Evolutionary conservation across 2,888 invertebrate species (phyloP), one percentile per base, ranked within the genome.

Genomic region (Listrodromus nycthemerus): DNA sequence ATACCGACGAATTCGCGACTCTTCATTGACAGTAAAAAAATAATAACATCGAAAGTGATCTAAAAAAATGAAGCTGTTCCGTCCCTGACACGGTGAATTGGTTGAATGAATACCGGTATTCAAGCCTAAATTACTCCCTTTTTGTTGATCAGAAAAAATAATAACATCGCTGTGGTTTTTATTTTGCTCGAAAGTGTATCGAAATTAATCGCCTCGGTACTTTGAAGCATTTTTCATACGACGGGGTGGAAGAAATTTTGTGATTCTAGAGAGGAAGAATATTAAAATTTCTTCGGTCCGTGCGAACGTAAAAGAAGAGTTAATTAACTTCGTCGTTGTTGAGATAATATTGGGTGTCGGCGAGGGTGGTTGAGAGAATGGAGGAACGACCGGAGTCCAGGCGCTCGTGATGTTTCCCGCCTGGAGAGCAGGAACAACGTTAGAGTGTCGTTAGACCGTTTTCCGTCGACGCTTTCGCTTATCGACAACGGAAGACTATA

Each of bases 361-460:
- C 65, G 63, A 48, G 21, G 19, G 13, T 45, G 5, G 66, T 58
- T n/a, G 27, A n/a, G 45, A 45, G 27, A n/a, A 79, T 45, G 48
- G 50, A 66, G 41, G 75, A 83, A 63, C 78, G 75, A 70, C 65
- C 48, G 74, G 52, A 75, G 50, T 55, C 33, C 13, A 48, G 33
- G 45, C 61, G 63, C 16, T 55, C 33, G 45, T 10, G n/a, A 33
- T 37, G 41, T 83, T 79, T 79, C 66, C 66, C 74, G 75, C 71
- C 48, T 41, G 66, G 21, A 45, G 58, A 61, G 45, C 37, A 61
- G 7, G 10, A 27, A 66, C 52, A 30, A 58, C 27, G 79, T 80
- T 75, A 82, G 52, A 66, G 16, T 27, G 52, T 45, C 50, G 65
- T 21, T 37, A 37, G 21, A 41, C 50, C 27, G 48, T 66, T 78